Base-by-base conservation (phyloP, 2,797 vertebrate genomes). In the Artibeus jamaicensis region DNA sequence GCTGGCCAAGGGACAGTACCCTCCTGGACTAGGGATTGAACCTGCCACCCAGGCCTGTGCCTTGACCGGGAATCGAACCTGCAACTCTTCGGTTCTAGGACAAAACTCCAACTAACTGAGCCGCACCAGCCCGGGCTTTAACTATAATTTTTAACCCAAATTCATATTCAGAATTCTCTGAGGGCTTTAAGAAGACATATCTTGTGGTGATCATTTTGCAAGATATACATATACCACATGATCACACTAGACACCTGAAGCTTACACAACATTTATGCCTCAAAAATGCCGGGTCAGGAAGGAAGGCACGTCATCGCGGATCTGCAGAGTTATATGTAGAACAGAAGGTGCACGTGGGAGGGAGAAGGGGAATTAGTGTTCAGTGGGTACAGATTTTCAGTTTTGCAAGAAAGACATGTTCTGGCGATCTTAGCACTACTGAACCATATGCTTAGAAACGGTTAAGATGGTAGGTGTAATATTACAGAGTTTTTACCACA, bases 71-170 rank as follows among this genome's bases (percentile, higher is more conserved):
- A 62, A 62, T 62, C 12, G 59, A 62, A 62, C 59, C 59, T 32
- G 11, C 59, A 62, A 62, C 12, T 59, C 59, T 62, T 62, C 59
- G 5, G 59, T 62, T 62, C 16, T 0, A n/a, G 62, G 32, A n/a
- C 6, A 1, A n/a, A 15, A n/a, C 15, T n/a, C 62, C 62, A n/a
- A n/a, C 32, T 6, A 2, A 62, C 62, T 65, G 62, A 65, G 32
- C 62, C 62, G n/a, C 15, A 18, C 32, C 32, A n/a, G 32, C 32
- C 32, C 2, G 14, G 90, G 32, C 15, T 62, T 62, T 65, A 18
- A 57, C 46, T 89, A 83, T 18, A 96, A 96, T n/a, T 93, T 79
- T 95, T 77, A 88, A 81, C 59, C 65, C 57, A n/a, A 3, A 0
- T 21, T 57, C 81, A 16, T 39, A 67, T 16, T n/a, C 70, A n/a